Evolutionary conservation across 2,888 invertebrate species (phyloP).

Genomic region (Hydroisotoma schaefferi): DNA sequence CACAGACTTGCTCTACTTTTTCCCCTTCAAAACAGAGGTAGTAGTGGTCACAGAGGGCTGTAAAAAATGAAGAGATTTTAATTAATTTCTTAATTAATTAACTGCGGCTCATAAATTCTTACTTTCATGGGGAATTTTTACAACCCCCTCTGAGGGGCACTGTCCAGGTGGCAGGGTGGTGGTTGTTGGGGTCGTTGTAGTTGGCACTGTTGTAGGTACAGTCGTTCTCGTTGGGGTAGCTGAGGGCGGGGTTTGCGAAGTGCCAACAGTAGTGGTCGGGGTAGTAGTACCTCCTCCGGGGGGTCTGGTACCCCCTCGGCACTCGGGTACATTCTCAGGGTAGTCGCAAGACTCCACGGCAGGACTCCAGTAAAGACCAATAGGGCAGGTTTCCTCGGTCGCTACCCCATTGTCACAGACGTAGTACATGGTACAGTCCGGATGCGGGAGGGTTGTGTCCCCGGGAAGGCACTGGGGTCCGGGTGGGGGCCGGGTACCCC

Average conservation of each 20-base stretch:
- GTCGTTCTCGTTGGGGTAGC: background rate
- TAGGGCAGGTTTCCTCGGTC: background rate
- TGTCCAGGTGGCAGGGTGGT: constrained; percentile 15
- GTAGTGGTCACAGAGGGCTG: constrained; percentile 21
- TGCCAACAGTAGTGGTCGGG: background rate
- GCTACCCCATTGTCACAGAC: background rate
- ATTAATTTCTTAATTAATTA: too few relatives aligned
- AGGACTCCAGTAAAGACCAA: constrained; percentile 8
- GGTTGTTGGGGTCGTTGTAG: background rate
- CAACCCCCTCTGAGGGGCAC: constrained; percentile 22
- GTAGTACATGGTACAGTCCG: constrained; percentile 3
- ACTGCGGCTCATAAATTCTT: background rate
- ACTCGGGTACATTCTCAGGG: background rate
- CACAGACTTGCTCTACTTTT: constrained; percentile 5
- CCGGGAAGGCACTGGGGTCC: background rate
- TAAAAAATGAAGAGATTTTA: background rate
- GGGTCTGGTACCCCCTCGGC: constrained; percentile 8
- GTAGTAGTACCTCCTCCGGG: background rate
- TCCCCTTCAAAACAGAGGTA: constrained; percentile 22
- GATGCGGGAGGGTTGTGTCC: background rate
- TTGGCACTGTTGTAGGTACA: background rate
- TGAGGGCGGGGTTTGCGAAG: background rate
- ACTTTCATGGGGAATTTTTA: constrained; percentile 26
- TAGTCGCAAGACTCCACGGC: background rate
- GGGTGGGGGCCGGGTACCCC: constrained; percentile 8